These are phyloP conservation scores for Gavialis gangeticus DNA, from an alignment of 2,113 vertebrate species.

Conservation along the genomic window DNA sequence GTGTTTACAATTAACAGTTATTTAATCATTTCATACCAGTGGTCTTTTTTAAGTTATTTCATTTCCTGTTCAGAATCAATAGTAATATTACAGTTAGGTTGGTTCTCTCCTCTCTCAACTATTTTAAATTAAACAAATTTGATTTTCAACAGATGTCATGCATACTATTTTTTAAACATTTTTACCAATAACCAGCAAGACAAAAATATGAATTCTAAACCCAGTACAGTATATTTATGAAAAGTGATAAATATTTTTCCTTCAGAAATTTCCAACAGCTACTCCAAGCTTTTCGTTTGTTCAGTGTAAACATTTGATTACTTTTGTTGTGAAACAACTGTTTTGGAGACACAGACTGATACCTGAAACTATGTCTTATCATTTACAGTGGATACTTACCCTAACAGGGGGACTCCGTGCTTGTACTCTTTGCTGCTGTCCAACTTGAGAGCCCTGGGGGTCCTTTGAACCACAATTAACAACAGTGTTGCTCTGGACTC, in stretches of 20 bases:
- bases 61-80: not conserved
- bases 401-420: constrained; percentile 92
- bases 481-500: constrained; percentile 68
- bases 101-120: not conserved
- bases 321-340: not conserved
- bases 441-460: constrained; percentile 79
- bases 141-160: not conserved
- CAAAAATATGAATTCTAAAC: not conserved
- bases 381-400: constrained; percentile 82
- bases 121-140: not conserved
- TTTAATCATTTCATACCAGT: not conserved
- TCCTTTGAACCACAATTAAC: constrained; percentile 83
- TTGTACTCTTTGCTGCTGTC: constrained; percentile 89
- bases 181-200: not conserved
- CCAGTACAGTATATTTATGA: not conserved
- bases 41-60: not conserved
- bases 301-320: not conserved
- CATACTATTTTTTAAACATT: not conserved
- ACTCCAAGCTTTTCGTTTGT: not conserved
- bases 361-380: not conserved
- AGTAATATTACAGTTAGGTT: not conserved
- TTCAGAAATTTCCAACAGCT: not conserved
- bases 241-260: not conserved
- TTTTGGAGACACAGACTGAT: constrained; percentile 13
- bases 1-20: not conserved